Percentiles rank a stretch among this genome's conserved stretches.
Evolutionary conservation across 2,888 invertebrate genomes (phyloP).

Genomic region (Nysson spinosus): DNA sequence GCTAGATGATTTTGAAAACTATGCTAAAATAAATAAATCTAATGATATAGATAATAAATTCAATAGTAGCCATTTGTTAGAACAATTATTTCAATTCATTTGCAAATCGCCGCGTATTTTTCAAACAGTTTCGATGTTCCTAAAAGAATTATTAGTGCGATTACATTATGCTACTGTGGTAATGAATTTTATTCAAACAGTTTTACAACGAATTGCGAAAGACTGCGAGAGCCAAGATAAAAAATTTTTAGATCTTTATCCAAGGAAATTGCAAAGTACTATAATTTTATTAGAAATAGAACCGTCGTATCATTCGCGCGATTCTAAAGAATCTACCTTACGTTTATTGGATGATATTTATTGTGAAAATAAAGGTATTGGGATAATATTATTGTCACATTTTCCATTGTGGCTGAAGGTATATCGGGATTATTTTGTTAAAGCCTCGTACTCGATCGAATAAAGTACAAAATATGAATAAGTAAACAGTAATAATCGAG

Average conservation of each 20-base stretch:
- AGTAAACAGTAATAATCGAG: too few relatives aligned
- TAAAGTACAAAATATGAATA: too few relatives aligned
- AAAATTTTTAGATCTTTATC: constrained; percentile 68
- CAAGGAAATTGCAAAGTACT: constrained; percentile 58
- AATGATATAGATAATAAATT: constrained; percentile 2
- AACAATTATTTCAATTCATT: constrained; percentile 51
- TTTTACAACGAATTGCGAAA: constrained; percentile 47
- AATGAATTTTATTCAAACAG: constrained; percentile 56
- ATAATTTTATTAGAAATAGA: constrained; percentile 65
- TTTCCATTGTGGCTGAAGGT: constrained; percentile 66
- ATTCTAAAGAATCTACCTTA: constrained; percentile 56
- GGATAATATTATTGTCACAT: constrained; percentile 64
- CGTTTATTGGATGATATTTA: constrained; percentile 54
- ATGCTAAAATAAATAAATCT: constrained; percentile 25
- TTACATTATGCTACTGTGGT: constrained; percentile 54
- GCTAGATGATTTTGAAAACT: constrained; percentile 46
- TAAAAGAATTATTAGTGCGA: constrained; percentile 62
- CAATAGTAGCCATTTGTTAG: constrained; percentile 10
- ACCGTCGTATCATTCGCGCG: constrained; percentile 55
- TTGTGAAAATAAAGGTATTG: constrained; percentile 46
- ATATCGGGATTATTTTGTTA: constrained; percentile 30
- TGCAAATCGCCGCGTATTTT: constrained; percentile 60
- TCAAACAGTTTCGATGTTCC: constrained; percentile 51
- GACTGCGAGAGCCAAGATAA: constrained; percentile 45
- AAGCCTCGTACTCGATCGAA: background rate